Percentiles rank a stretch among this genome's conserved stretches.
Conservation (phyloP, 2,113 vertebrate species). For the Conger conger region DNA sequence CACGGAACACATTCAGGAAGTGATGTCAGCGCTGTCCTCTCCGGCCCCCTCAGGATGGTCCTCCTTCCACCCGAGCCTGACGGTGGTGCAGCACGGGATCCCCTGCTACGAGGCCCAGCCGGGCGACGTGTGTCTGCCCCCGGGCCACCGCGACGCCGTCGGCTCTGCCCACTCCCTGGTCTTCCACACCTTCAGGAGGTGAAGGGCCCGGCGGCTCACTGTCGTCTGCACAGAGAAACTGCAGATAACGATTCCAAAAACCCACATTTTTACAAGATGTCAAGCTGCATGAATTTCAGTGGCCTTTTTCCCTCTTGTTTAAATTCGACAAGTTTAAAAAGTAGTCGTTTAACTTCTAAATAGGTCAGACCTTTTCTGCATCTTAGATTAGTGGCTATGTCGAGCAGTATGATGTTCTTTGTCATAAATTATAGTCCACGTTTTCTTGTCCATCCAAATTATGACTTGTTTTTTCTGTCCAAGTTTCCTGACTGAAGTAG, state of each 20-base stretch:
- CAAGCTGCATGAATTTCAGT: too few relatives aligned
- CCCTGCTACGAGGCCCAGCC: slow-evolving; percentile 96
- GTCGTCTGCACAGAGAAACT: neutral
- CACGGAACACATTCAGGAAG: neutral
- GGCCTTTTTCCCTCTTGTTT: too few relatives aligned
- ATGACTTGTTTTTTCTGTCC: too few relatives aligned
- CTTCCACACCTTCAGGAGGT: slow-evolving; percentile 99
- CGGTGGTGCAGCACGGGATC: slow-evolving; percentile 98
- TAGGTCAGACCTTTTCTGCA: too few relatives aligned
- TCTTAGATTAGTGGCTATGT: too few relatives aligned
- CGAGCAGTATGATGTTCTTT: neutral
- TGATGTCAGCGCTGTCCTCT: slow-evolving; percentile 16
- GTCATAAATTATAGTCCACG: too few relatives aligned
- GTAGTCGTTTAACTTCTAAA: too few relatives aligned
- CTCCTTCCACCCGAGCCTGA: slow-evolving; percentile 97
- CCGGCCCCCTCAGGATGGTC: slow-evolving; percentile 81
- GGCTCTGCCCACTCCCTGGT: slow-evolving; percentile 99
- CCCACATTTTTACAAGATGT: too few relatives aligned
- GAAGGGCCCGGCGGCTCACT: slow-evolving; percentile 32
- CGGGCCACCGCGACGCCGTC: slow-evolving; percentile 96
- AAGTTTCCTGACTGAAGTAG: too few relatives aligned
- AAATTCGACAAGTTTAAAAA: too few relatives aligned
- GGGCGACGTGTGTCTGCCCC: slow-evolving; percentile 95
- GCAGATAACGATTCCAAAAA: too few relatives aligned
- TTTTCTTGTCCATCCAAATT: too few relatives aligned